Evolutionary conservation across 2,113 vertebrate genomes (phyloP).

Genomic region (Lontra canadensis): DNA sequence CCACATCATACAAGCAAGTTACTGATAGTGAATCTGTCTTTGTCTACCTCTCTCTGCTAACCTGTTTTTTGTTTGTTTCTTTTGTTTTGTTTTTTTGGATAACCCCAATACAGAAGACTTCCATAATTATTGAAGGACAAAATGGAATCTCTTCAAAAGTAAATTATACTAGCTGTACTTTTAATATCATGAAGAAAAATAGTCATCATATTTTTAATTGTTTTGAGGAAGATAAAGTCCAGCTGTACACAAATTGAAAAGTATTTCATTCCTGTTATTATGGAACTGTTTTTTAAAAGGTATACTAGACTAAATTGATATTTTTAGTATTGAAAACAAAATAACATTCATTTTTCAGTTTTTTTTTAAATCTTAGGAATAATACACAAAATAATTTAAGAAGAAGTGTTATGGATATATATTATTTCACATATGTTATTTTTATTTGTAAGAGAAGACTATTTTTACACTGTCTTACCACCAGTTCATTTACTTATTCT

Average conservation of each 20-base stretch:
- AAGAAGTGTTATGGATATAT: background rate
- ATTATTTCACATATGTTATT: background rate
- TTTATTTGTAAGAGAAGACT: background rate
- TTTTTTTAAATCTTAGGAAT: background rate
- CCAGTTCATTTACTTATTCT: background rate
- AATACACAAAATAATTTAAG: background rate
- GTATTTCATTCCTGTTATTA: background rate
- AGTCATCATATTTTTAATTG: background rate
- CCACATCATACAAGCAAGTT: background rate
- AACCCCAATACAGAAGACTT: background rate
- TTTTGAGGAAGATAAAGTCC: background rate
- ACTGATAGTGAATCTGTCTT: background rate
- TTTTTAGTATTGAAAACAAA: background rate
- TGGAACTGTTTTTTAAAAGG: background rate
- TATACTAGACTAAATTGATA: background rate
- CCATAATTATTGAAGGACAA: background rate
- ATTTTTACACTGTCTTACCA: background rate
- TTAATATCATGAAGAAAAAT: no score
- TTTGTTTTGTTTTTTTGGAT: background rate
- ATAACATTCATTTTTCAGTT: background rate
- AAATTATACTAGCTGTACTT: background rate
- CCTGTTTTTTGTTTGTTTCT: background rate
- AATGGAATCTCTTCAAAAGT: background rate
- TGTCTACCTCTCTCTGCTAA: background rate
- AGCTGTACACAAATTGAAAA: background rate